These are phyloP conservation scores for Nowickia ferox DNA, from an alignment of 2,888 invertebrate species.

Conservation along the genomic window DNA sequence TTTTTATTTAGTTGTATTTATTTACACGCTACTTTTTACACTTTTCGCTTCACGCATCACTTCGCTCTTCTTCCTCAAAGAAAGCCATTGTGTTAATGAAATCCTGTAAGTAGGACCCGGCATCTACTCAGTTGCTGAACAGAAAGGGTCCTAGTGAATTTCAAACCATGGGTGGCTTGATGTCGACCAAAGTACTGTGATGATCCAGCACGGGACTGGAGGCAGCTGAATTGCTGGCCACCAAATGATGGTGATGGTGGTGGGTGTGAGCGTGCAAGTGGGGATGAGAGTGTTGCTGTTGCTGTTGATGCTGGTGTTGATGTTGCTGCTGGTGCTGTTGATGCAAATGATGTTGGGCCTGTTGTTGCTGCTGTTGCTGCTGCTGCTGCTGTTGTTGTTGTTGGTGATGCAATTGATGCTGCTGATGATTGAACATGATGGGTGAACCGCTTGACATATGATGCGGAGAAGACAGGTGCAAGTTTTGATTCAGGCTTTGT, in stretches of 20 bases:
- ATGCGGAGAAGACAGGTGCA: constrained; percentile 82
- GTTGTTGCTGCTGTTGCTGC: constrained; percentile 76
- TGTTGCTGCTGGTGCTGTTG: constrained; percentile 77
- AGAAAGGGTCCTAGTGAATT: constrained; percentile 88
- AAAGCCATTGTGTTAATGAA: constrained; percentile 59
- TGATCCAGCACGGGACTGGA: constrained; percentile 86
- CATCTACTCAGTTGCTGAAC: constrained; percentile 79
- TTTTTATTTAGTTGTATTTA: constrained; percentile 17
- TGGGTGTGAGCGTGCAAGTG: constrained; percentile 77
- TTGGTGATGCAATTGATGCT: constrained; percentile 79
- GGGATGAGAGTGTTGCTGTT: constrained; percentile 76
- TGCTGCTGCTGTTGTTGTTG: constrained; percentile 80
- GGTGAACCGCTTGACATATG: constrained; percentile 82
- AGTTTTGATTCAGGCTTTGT: constrained; percentile 75
- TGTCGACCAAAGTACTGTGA: constrained; percentile 85
- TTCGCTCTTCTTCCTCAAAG: constrained; percentile 47
- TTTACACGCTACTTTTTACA: constrained; percentile 44
- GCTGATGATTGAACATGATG: constrained; percentile 81
- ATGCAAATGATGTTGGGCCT: constrained; percentile 76
- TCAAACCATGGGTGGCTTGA: constrained; percentile 86
- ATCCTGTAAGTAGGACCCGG: constrained; percentile 70
- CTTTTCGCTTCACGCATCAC: constrained; percentile 13
- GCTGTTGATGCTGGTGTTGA: constrained; percentile 77
- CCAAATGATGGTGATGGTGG: constrained; percentile 80
- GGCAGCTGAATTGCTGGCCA: constrained; percentile 81